These are phyloP conservation scores for Nomia melanderi DNA, from an alignment of 1,140 invertebrate species.

Conservation along the genomic window DNA sequence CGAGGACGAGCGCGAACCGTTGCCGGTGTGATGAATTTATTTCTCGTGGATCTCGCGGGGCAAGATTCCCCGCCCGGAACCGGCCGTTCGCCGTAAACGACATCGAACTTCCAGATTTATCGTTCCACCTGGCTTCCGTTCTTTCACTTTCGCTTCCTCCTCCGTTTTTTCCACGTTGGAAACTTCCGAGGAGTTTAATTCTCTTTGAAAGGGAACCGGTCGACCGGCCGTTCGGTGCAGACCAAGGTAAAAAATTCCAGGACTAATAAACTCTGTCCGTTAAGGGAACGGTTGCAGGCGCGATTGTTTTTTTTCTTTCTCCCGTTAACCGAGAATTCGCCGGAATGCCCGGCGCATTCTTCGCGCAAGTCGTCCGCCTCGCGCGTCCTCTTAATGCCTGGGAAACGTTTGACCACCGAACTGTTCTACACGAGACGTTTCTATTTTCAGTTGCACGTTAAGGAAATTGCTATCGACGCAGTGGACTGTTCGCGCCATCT, in stretches of 20 bases:
- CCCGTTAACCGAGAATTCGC: not conserved
- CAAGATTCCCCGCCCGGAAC: not conserved
- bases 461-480: too few relatives aligned
- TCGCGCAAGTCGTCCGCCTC: not conserved
- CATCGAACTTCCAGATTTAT: slow-evolving; percentile 35
- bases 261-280: not conserved
- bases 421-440: too few relatives aligned
- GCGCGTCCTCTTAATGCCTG: not conserved
- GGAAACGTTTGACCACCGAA: not conserved
- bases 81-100: not conserved
- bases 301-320: not conserved
- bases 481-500: too few relatives aligned
- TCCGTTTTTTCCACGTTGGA: not conserved
- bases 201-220: not conserved
- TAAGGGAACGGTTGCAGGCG: not conserved
- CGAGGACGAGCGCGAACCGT: not conserved
- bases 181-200: not conserved
- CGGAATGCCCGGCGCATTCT: not conserved
- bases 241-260: not conserved
- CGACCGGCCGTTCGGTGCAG: not conserved
- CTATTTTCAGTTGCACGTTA: too few relatives aligned
- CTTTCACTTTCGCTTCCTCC: not conserved
- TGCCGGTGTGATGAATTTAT: slow-evolving; percentile 17
- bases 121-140: slow-evolving; percentile 20
- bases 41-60: not conserved